Base-by-base conservation (phyloP, 30 jellyfish, hydroid and myxozoan species). In the Cassiopea andromeda region DNA sequence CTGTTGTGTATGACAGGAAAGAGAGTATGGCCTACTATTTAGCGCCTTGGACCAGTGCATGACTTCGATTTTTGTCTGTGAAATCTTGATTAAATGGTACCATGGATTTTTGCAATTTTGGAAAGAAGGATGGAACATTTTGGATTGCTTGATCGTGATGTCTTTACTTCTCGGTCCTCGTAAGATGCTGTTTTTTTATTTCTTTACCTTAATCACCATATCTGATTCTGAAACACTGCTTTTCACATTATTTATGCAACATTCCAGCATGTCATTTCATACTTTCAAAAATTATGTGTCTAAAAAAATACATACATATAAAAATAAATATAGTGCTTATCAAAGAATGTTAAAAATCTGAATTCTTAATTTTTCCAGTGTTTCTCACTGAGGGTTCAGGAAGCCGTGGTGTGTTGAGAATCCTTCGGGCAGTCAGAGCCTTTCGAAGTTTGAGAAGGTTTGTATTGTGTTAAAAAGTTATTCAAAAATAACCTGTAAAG, bases 381-480 rank as follows among this genome's bases (percentile, higher is more conserved):
- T 19, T 91, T 16, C 89, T 84, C 86, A 71, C 60, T 47, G 93
- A 71, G 43, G 27, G 95, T 44, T 86, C 97, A 16, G 97, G 97
- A 13, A 92, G 98, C 69, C 96, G 98, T 44, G 98, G 98, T 17
- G 97, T 94, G 43, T 82, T 94, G 68, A 93, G 98, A 16, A 94
- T 94, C 64, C 91, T 94, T 15, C 91, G 98, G 16, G 98, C 90
- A 1, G 81, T 94, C 58, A 64, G 98, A 43, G 98, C 98, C 1
- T 94, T 94, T 80, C 69, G 98, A 71, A 94, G 98, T 81, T 70
- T 94, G 85, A 78, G 98, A 57, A 85, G 98, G 98, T 90, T 79
- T 60, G 90, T 48, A 7, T 17, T 48, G 19, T 15, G 4, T 73
- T 27, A 27, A 44, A 57, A 82, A 43, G 17, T 17, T 18, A n/a